These are phyloP conservation scores for Micronycteris hirsuta DNA, from an alignment of 2,113 vertebrate species.

Conservation along the genomic window DNA sequence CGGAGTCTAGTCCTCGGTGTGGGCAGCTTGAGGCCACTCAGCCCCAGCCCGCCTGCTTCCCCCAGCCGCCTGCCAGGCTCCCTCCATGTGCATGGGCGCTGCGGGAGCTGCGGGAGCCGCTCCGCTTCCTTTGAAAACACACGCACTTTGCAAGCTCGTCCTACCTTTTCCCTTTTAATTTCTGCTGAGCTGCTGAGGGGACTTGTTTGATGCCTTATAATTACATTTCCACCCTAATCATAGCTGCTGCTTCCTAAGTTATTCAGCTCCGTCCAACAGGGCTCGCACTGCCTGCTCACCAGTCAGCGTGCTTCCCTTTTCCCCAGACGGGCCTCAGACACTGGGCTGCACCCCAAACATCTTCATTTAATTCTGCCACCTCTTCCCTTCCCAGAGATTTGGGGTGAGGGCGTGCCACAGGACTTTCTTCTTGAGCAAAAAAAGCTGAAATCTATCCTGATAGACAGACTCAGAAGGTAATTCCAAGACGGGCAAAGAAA, in stretches of 20 bases:
- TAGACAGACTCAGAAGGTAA: not conserved
- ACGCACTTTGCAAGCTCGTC: not conserved
- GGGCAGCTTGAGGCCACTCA: not conserved
- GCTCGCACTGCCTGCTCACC: not conserved
- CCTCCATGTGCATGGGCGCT: not conserved
- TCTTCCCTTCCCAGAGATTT: not conserved
- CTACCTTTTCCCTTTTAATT: not conserved
- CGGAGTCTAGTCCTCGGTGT: not conserved
- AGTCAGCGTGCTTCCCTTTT: not conserved
- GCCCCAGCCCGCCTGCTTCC: too few relatives aligned
- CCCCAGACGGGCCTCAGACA: not conserved
- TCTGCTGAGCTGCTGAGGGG: not conserved
- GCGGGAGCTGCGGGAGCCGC: not conserved
- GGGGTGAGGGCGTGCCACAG: not conserved
- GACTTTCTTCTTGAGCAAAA: not conserved
- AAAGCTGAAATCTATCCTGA: not conserved
- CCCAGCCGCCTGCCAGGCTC: too few relatives aligned
- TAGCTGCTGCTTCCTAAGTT: not conserved
- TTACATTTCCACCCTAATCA: slow-evolving; percentile 34
- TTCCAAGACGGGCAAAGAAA: not conserved
- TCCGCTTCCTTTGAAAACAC: not conserved
- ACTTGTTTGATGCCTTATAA: not conserved
- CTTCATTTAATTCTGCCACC: slow-evolving; percentile 1
- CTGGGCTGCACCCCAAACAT: not conserved
- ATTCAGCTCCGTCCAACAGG: not conserved